Evolutionary conservation across 1,140 invertebrate species (phyloP), one percentile per base, ranked within the genome.

Genomic region (Cydia pomonella): DNA sequence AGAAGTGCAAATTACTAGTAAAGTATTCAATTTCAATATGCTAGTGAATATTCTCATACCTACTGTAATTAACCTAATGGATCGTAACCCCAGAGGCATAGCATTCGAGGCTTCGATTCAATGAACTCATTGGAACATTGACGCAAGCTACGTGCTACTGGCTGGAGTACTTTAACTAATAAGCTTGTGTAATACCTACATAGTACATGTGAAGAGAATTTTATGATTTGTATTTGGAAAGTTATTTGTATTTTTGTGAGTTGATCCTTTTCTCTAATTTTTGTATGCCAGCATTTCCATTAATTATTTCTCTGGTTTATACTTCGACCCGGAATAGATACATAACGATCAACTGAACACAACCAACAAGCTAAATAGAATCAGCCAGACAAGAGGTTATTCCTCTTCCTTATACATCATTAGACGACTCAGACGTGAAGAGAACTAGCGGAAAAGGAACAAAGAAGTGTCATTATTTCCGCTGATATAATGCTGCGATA

Each of bases 401-500:
- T 69, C 27, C 29, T n/a, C 64, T 18, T 29, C 18, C 29, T 33
- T 69, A 41, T 33, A 69, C 29, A 33, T 69, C 64, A 38, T 69
- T 69, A 69, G 64, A 69, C 64, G n/a, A 69, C 64, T 69, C 33
- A 33, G 64, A 38, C 53, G 21, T 23, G 53, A 59, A 59, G 53
- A 16, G n/a, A 66, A 69, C 29, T 23, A 38, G 27, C 33, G 29
- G 63, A 69, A 69, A 69, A 69, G 64, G 64, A 69, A 69, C 64
- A 69, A 69, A 69, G 64, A 69, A 69, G 64, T 69, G 64, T 69
- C 64, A 69, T 69, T 69, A 69, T 69, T 69, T 69, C 64, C 64
- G 64, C 64, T 18, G 64, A 69, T 69, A 69, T 69, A 69, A 69
- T 66, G 25, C 63, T 25, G 63, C 12, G 27, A 66, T 69, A 66